Conservation (phyloP, 2,888 invertebrate genomes). For the Quadroppia sp. region DNA sequence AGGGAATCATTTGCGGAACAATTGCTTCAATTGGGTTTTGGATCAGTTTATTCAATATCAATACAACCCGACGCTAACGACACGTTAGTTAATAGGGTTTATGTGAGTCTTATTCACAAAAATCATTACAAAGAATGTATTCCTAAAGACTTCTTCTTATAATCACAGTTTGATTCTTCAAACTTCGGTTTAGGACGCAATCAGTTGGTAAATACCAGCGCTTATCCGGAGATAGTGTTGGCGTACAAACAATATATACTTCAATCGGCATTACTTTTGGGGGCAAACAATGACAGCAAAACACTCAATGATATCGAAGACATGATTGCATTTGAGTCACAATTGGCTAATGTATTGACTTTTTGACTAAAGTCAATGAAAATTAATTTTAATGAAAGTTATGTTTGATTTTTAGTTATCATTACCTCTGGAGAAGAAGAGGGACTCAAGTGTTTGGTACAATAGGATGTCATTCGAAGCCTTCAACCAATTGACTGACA, state of each 20-base stretch:
- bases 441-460: slow-evolving; percentile 50
- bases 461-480: slow-evolving; percentile 51
- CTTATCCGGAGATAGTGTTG: slow-evolving; percentile 26
- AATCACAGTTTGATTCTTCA: slow-evolving; percentile 1
- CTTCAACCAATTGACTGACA: slow-evolving; percentile 51
- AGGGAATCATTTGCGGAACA: neutral
- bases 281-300: slow-evolving; percentile 30
- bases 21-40: neutral
- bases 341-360: slow-evolving; percentile 27
- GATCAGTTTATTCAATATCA: neutral
- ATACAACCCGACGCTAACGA: slow-evolving; percentile 35
- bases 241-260: slow-evolving; percentile 39
- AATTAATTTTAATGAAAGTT: neutral
- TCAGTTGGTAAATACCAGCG: slow-evolving; percentile 5
- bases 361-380: neutral
- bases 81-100: slow-evolving; percentile 20
- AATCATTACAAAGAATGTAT: neutral
- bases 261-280: slow-evolving; percentile 38
- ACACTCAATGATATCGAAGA: slow-evolving; percentile 35
- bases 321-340: slow-evolving; percentile 23
- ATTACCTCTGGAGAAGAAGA: slow-evolving; percentile 46
- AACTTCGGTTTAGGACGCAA: slow-evolving; percentile 38
- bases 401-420: slow-evolving; percentile 9
- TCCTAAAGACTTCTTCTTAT: no score
- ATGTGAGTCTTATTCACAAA: slow-evolving; percentile 8